Conservation (phyloP, 2,888 invertebrate species). For the Chrysomela aeneicollis region DNA sequence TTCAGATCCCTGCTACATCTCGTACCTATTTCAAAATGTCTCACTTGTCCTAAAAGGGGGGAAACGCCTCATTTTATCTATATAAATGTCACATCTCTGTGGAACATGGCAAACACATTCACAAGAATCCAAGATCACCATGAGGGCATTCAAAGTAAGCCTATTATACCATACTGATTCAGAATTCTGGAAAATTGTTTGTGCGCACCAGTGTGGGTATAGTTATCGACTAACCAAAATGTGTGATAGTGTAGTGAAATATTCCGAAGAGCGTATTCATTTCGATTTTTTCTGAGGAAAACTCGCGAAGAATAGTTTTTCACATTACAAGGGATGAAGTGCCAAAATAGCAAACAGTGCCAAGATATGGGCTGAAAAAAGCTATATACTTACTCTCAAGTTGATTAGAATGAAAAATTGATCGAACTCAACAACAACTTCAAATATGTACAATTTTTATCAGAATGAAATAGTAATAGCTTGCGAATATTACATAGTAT, state of each 20-base stretch:
- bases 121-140: conserved; percentile 41
- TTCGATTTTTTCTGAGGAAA: too few relatives aligned
- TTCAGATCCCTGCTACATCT: conserved; percentile 45
- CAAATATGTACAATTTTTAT: too few relatives aligned
- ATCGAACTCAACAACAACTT: too few relatives aligned
- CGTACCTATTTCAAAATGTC: conserved; percentile 38
- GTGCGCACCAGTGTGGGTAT: conserved; percentile 5
- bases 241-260: conserved; percentile 6
- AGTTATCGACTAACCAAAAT: neutral
- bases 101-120: conserved; percentile 41
- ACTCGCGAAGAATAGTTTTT: too few relatives aligned
- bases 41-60: conserved; percentile 42
- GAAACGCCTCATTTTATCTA: conserved; percentile 47
- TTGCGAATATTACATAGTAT: too few relatives aligned
- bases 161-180: conserved; percentile 15
- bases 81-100: conserved; percentile 47
- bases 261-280: too few relatives aligned
- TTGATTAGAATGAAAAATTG: too few relatives aligned
- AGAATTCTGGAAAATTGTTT: neutral
- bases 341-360: too few relatives aligned
- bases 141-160: conserved; percentile 51
- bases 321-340: too few relatives aligned
- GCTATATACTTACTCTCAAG: too few relatives aligned
- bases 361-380: too few relatives aligned
- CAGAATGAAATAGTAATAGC: too few relatives aligned